Percentiles rank a stretch among this genome's conserved stretches.
Evolutionary conservation across 2,888 invertebrate genomes (phyloP).

Genomic region (Drosophila stalkeri): DNA sequence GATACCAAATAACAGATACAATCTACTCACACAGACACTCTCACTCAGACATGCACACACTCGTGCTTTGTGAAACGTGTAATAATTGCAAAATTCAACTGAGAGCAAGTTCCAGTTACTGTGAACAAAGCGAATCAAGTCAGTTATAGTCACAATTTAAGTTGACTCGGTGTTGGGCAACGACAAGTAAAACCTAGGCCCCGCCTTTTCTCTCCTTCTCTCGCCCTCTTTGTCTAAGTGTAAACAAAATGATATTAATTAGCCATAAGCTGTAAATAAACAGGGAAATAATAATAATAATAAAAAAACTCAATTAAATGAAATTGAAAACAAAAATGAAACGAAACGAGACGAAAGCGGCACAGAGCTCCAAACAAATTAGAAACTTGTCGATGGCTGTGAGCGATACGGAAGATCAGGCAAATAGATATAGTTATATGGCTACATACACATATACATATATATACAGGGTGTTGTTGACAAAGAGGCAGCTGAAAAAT

Average conservation of each 20-base stretch:
- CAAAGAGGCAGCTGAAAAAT: conserved; percentile 8
- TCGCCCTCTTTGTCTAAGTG: not conserved
- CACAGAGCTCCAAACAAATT: conserved; percentile 46
- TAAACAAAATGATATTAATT: conserved; percentile 58
- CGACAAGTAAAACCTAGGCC: conserved; percentile 17
- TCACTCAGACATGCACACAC: conserved; percentile 12
- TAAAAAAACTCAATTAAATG: conserved; percentile 53
- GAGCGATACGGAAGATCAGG: conserved; percentile 44
- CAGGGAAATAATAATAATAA: conserved; percentile 12
- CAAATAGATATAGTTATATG: conserved; percentile 22
- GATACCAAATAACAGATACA: conserved; percentile 33
- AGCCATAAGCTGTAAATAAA: conserved; percentile 36
- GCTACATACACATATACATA: not conserved
- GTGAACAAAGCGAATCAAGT: conserved; percentile 46
- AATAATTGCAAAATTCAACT: conserved; percentile 65
- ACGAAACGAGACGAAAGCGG: conserved; percentile 5
- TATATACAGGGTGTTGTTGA: conserved; percentile 12
- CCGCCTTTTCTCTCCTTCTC: not conserved
- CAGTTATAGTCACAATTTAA: conserved; percentile 21
- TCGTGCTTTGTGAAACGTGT: conserved; percentile 27
- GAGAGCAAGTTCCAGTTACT: conserved; percentile 64
- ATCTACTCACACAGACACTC: conserved; percentile 20
- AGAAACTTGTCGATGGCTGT: conserved; percentile 51
- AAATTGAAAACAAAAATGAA: conserved; percentile 46
- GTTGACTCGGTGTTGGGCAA: conserved; percentile 39